Percentiles rank a stretch among this genome's conserved stretches.
Conservation (phyloP, 2,113 vertebrate genomes). For the Oxyura jamaicensis region DNA sequence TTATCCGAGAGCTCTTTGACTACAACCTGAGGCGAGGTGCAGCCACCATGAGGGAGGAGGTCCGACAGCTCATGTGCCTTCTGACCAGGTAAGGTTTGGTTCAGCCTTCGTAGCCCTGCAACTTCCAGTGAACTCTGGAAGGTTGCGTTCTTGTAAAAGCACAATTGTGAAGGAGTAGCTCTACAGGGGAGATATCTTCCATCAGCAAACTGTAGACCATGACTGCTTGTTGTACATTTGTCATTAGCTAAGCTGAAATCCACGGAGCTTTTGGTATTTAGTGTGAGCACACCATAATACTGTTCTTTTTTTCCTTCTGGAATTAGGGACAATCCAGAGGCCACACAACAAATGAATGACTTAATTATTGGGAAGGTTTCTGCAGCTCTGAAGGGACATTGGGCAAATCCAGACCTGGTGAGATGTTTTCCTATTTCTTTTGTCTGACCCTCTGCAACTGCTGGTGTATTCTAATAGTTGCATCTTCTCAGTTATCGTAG, state of each 20-base stretch:
- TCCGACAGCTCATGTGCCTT: slow-evolving; percentile 97
- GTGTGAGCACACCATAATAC: not conserved
- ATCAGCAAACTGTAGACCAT: not conserved
- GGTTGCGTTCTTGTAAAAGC: accelerated
- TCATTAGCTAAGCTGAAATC: not conserved
- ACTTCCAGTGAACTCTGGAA: not conserved
- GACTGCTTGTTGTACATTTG: not conserved
- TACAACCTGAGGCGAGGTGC: slow-evolving; percentile 94
- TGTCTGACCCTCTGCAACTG: not conserved
- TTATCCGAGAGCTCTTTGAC: slow-evolving; percentile 96
- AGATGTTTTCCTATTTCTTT: not conserved
- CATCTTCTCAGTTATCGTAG: not conserved
- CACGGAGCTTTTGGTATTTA: not conserved
- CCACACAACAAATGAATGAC: slow-evolving; percentile 98
- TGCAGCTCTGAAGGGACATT: slow-evolving; percentile 94
- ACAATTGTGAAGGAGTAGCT: not conserved
- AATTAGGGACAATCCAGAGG: slow-evolving; percentile 94
- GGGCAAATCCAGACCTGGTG: slow-evolving; percentile 98
- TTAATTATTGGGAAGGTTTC: slow-evolving; percentile 97
- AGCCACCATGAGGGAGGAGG: slow-evolving; percentile 92
- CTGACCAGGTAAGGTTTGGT: slow-evolving; percentile 86
- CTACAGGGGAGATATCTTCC: accelerated
- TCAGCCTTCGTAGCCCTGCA: not conserved
- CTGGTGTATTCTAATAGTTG: not conserved
- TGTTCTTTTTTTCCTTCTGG: not conserved